Evolutionary conservation across 2,888 invertebrate species (phyloP).

Genomic region (Ormyrus rosae): DNA sequence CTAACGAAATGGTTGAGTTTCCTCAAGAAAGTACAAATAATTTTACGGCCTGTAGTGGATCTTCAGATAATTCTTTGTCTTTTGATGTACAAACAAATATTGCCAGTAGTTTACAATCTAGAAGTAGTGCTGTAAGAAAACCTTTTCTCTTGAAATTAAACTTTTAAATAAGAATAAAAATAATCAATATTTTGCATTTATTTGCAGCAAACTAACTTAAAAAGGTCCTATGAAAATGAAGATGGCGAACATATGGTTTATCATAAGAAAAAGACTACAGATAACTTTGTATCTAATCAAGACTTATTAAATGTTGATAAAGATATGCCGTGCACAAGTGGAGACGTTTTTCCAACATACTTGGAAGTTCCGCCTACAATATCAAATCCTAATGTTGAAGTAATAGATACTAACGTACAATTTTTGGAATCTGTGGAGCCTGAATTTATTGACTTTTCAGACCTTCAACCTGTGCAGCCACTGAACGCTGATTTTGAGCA

Average conservation of each 20-base stretch:
- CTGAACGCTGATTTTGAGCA: slow-evolving; percentile 62
- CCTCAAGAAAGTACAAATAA: slow-evolving; percentile 11
- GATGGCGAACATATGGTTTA: neutral
- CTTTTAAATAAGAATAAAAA: neutral
- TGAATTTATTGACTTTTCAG: slow-evolving; percentile 61
- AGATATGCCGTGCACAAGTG: slow-evolving; percentile 17
- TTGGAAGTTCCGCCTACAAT: slow-evolving; percentile 38
- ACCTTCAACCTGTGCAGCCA: slow-evolving; percentile 62
- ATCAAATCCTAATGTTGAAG: slow-evolving; percentile 27
- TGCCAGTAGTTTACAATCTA: neutral
- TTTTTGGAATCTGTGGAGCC: slow-evolving; percentile 58
- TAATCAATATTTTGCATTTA: slow-evolving; percentile 1
- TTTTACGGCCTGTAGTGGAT: neutral
- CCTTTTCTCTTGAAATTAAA: too few relatives aligned
- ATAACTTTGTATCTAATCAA: slow-evolving; percentile 9
- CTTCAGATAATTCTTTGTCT: slow-evolving; percentile 1
- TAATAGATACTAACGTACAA: slow-evolving; percentile 58
- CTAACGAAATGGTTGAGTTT: slow-evolving; percentile 12
- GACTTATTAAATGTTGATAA: slow-evolving; percentile 33
- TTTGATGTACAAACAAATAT: slow-evolving; percentile 27
- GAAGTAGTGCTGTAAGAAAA: slow-evolving; percentile 16
- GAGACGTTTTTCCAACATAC: slow-evolving; percentile 40
- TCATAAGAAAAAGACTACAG: slow-evolving; percentile 30
- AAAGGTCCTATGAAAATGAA: slow-evolving; percentile 22
- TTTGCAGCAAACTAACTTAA: slow-evolving; percentile 30